Evolutionary conservation across 2,797 vertebrate species (phyloP), one percentile per base, ranked within the genome.

Genomic region (Leptatherina wallacei): DNA sequence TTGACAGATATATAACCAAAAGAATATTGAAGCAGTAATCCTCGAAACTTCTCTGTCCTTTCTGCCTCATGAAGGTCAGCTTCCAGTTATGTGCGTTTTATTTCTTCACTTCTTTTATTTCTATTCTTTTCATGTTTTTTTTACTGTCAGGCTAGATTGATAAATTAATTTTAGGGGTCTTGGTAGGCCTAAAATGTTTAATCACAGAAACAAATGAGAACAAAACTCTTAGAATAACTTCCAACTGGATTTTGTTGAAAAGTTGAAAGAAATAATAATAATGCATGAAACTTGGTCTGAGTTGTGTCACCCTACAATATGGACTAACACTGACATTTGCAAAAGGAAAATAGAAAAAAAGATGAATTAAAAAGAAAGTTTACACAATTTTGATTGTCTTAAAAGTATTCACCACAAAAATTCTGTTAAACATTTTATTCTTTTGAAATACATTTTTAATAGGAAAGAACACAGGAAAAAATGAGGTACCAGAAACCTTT

Each of bases 21-120:
- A 75, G 76, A 91, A 85, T 89, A 86, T 74, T 80, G 83, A 86
- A 84, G 70, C 79, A 63, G 75, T 85, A 89, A 91, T 91, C 86
- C 42, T 59, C 71, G 77, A 59, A 90, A 93, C 85, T 85, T 85
- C 71, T 33, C 47, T 68, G 89, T 89, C 88, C 90, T 91, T 85
- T 87, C 85, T 86, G 84, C 80, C 66, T 80, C 35, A 0, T 74
- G 74, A 89, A 92, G 92, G 90, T 92, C 83, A 90, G 73, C 52
- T 24, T 71, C 40, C 61, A 73, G 69, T 79, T 81, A 16, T 55
- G 66, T 67, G 65, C 76, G 65, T 71, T 74, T 64, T 42, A 44
- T 27, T 71, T 58, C 49, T 66, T 66, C 32, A 30, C 30, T 18
- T 65, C 14, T n/a, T 52, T 14, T 58, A 52, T 44, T 79, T 42